Evolutionary conservation across 2,113 vertebrate genomes (phyloP), one percentile per base, ranked within the genome.

Genomic region (Cricetomys ansorgei): DNA sequence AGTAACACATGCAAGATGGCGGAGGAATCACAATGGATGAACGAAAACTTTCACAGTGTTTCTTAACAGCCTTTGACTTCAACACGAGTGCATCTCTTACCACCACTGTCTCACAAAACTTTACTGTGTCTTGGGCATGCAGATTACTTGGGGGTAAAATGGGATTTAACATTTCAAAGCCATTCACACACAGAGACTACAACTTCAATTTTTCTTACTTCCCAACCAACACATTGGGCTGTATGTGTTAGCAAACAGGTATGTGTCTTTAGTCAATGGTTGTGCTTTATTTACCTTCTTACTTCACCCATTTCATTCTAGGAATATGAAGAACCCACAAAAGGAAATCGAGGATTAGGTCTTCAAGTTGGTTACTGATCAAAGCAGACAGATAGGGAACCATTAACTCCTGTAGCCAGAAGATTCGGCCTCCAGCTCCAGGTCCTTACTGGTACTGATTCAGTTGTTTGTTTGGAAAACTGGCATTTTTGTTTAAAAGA

Each of bases 31-130:
- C 97, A 96, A 98, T 31, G 97, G 93, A 97, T 79, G 95, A 81
- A 96, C 95, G 94, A 97, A 93, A 98, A 98, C 92, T 97, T 97
- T 98, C 98, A 98, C 98, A 98, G 98, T 98, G 98, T 98, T 98
- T 98, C 98, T 97, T 96, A 98, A 98, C 83, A 98, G 97, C 97
- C 98, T 98, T 98, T 97, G 97, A 98, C 97, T 97, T 98, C 86
- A 98, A 98, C 98, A 98, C 96, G 72, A 98, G 96, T 88, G 97
- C 97, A 98, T 96, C 97, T 98, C 97, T 98, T 93, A 98, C 97
- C 98, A 98, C 97, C 98, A 98, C 97, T 93, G 97, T 34, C 98
- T 98, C 97, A 98, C 98, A 98, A 97, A 98, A 67, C 94, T 97
- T 98, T 96, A 98, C 96, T 95, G 97, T 97, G 98, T 98, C 98